Conservation (phyloP, 2,797 vertebrate genomes). For the Pseudocheirus occidentalis region DNA sequence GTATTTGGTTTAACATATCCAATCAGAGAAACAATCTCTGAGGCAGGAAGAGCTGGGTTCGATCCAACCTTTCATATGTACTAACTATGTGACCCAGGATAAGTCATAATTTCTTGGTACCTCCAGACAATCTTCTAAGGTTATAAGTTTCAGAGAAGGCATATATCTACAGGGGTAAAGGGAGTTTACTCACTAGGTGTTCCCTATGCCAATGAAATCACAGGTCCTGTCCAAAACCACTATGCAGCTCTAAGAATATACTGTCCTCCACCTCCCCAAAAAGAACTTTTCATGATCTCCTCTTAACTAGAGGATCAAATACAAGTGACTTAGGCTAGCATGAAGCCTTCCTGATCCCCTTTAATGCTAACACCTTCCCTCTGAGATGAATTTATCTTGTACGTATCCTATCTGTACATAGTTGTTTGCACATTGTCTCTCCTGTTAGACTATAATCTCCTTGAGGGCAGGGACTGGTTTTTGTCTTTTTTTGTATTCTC, state of each 20-base stretch:
- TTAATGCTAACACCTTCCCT: not conserved
- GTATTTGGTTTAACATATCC: not conserved
- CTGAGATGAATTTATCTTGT: not conserved
- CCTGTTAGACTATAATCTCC: not conserved
- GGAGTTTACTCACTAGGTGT: not conserved
- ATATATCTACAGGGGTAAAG: not conserved
- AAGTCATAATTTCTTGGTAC: not conserved
- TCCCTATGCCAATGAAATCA: not conserved
- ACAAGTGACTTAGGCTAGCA: not conserved
- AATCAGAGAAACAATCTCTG: not conserved
- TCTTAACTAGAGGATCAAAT: not conserved
- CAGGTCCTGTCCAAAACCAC: not conserved
- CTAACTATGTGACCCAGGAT: not conserved
- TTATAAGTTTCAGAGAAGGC: not conserved
- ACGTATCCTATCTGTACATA: not conserved
- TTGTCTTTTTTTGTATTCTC: not conserved
- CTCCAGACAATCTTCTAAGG: not conserved
- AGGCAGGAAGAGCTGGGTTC: not conserved
- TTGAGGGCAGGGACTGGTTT: not conserved
- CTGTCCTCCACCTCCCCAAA: not conserved
- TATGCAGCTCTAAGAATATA: not conserved
- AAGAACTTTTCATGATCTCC: not conserved
- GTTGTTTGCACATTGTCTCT: not conserved
- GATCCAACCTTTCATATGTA: not conserved
- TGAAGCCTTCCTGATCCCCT: not conserved